Base-by-base conservation (phyloP, 30 jellyfish, hydroid and myxozoan species). In the Turritopsis dohrnii region DNA sequence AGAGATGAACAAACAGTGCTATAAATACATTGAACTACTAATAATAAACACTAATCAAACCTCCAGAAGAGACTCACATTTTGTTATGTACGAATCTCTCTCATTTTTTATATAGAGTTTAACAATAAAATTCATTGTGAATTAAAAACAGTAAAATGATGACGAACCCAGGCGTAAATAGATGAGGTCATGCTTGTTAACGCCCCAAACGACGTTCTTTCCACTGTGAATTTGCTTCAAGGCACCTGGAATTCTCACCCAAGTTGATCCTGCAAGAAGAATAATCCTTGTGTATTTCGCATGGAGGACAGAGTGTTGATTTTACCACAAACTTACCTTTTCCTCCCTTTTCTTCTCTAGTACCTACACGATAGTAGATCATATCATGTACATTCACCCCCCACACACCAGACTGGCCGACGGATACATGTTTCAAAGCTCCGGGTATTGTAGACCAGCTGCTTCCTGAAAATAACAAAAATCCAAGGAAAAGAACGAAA, bases 331-430 rank as follows among this genome's bases (percentile, higher is more conserved):
- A 41, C 5, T 41, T 41, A 41, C 60, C 60, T 41, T 41, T 41
- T 41, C 9, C 29, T n/a, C 77, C 52, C 26, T 76, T 28, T 27
- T 19, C 79, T 21, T 76, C 60, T 26, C 28, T 20, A 8, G 86
- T 16, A 1, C 86, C 86, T 8, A 28, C 41, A 21, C 86, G 26
- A 25, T 79, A 52, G 54, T 0, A 79, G 52, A 79, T 52, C 22
- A 22, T 13, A 28, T 52, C 79, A 0, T 79, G 79, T 22, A 18
- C n/a, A 54, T 79, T 79, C 29, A 79, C 86, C 7, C 86, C 86
- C 86, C 86, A 79, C 18, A 79, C 69, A 22, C 69, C 76, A 54
- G 60, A 23, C 29, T 53, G 29, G 21, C 76, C 79, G 13, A 52
- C 60, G 0, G 86, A 79, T 52, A 79, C 79, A 22, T 79, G 80